Evolutionary conservation across 2,113 vertebrate species (phyloP), one percentile per base, ranked within the genome.

Genomic region (Siphamia tubifer): DNA sequence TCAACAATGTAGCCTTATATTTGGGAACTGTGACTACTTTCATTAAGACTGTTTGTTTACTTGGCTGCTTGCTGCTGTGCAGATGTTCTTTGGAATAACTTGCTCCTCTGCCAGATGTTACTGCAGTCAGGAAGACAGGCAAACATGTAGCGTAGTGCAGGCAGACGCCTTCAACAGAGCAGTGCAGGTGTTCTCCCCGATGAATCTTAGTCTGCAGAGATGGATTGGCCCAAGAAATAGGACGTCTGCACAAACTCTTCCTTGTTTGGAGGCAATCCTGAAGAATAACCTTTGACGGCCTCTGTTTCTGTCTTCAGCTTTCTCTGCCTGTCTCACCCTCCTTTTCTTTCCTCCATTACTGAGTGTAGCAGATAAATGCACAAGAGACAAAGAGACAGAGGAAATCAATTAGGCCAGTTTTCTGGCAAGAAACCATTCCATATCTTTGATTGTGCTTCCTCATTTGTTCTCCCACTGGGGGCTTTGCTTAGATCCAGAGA

Each of bases 81-180:
- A 86, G 83, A 88, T 88, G 83, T 84, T 86, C 66, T 23, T 65
- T 66, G 68, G 48, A 73, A 80, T 77, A 31, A 85, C 71, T 69
- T 44, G 58, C 69, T 69, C 52, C 69, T 68, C 74, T 54, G 53
- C 80, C 88, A 88, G 84, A 86, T 89, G 88, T 89, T 81, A 32
- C 55, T 79, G 81, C 36, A 73, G 44, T 71, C 25, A 56, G 52
- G 66, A 51, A 45, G 36, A 35, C 64, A 62, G 57, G 58, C 56
- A 7, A 48, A 63, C 70, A 28, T 8, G 5, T 3, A 19, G 17
- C 10, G 6, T 12, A n/a, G 16, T 10, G 49, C 38, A 53, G 58
- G 51, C 61, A 80, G 58, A 56, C 15, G 54, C 21, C 52, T 5
- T 2, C 27, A 43, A 31, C 25, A 47, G 68, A 34, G 27, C 32